These are phyloP conservation scores for Lordiphosa mommai DNA, from an alignment of 1,140 invertebrate genomes.

Conservation along the genomic window DNA sequence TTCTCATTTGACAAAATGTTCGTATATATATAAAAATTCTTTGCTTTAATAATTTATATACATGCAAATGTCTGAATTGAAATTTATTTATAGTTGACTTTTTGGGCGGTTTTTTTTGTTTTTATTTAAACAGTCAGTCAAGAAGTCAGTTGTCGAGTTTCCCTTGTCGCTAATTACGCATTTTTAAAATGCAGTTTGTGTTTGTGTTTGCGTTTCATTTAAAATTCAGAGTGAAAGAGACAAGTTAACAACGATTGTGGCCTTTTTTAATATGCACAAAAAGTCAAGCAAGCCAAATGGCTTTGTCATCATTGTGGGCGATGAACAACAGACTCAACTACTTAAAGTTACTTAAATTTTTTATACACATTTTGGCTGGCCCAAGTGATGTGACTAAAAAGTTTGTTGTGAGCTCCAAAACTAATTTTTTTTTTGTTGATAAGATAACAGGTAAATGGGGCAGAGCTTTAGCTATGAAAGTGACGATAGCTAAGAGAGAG, in stretches of 20 bases:
- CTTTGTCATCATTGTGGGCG: constrained; percentile 14
- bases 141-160: constrained; percentile 31
- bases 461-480: too few species aligned
- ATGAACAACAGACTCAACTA: constrained; percentile 13
- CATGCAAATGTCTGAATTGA: constrained; percentile 11
- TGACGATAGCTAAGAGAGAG: too few species aligned
- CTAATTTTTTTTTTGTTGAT: too few species aligned
- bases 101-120: neutral
- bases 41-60: constrained; percentile 26
- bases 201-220: constrained; percentile 26
- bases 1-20: too few species aligned
- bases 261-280: constrained; percentile 45
- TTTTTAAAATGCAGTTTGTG: constrained; percentile 44
- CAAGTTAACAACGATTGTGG: constrained; percentile 14
- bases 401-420: too few species aligned
- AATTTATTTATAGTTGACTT: constrained; percentile 36
- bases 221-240: constrained; percentile 27
- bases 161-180: constrained; percentile 45
- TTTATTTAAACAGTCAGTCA: constrained; percentile 3
- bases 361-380: constrained; percentile 16
- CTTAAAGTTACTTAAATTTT: constrained; percentile 22
- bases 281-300: constrained; percentile 32
- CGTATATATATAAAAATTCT: neutral
- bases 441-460: too few species aligned
- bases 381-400: too few species aligned